A percentile compares a stretch with the other conserved stretches of the same genome.
phyloP scores from a whole-genome alignment of 2,797 vertebrate genomes.

The Potorous gilbertii region DNA sequence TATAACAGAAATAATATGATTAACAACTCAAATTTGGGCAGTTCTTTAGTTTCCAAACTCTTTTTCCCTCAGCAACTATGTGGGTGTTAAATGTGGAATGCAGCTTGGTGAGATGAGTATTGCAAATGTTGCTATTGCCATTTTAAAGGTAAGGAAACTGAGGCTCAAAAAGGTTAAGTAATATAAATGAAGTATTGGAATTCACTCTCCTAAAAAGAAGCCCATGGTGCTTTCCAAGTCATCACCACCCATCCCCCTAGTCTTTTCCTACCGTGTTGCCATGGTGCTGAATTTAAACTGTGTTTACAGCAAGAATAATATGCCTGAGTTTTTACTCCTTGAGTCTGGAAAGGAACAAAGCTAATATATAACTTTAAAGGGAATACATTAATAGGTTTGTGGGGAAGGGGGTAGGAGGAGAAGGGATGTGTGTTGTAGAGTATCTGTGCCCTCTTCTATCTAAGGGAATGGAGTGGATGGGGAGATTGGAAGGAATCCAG shows the following conservation, averaged over 20 bases:
- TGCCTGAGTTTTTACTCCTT: neutral
- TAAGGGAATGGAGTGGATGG: neutral
- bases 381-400: neutral
- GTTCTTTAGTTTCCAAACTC: neutral
- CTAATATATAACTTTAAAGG: neutral
- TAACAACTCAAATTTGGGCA: neutral
- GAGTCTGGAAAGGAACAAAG: neutral
- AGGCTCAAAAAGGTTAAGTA: neutral
- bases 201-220: neutral
- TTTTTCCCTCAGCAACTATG: neutral
- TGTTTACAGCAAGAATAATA: neutral
- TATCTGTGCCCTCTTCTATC: neutral
- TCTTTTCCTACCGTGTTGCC: neutral
- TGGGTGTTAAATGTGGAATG: neutral
- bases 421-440: neutral
- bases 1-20: neutral
- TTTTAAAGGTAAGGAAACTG: neutral
- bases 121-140: neutral
- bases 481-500: neutral
- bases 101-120: neutral
- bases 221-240: neutral
- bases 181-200: neutral
- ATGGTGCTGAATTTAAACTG: neutral
- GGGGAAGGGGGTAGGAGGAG: neutral
- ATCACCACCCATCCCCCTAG: neutral